Evolutionary conservation across 2,888 invertebrate genomes (phyloP).

Genomic region (Troides oblongomaculatus): DNA sequence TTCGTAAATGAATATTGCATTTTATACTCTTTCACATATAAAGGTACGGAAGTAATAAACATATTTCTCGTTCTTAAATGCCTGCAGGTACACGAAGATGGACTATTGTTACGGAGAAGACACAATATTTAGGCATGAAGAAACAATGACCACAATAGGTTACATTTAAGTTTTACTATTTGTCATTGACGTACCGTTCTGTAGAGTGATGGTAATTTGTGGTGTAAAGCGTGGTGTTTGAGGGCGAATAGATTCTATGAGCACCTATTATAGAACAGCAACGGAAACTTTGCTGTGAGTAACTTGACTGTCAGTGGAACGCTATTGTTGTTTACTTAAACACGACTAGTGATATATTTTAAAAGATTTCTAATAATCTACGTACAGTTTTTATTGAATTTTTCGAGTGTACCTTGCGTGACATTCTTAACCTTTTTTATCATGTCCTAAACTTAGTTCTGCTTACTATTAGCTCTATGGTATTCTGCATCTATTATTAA

Average conservation of each 20-base stretch:
- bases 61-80: slow-evolving; percentile 31
- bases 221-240: slow-evolving; percentile 42
- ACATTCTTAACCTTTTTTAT: too few relatives aligned
- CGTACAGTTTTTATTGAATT: neutral
- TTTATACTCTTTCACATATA: slow-evolving; percentile 15
- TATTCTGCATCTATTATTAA: too few relatives aligned
- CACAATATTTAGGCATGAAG: slow-evolving; percentile 42
- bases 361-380: neutral
- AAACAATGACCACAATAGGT: slow-evolving; percentile 50
- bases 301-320: slow-evolving; percentile 45
- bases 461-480: too few relatives aligned
- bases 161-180: slow-evolving; percentile 58
- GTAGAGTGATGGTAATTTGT: slow-evolving; percentile 51
- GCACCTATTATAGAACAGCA: slow-evolving; percentile 36
- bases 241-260: slow-evolving; percentile 30
- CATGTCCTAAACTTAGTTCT: too few relatives aligned
- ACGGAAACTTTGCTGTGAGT: slow-evolving; percentile 32
- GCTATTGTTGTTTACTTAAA: slow-evolving; percentile 39
- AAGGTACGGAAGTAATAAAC: slow-evolving; percentile 26
- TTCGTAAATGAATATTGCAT: slow-evolving; percentile 15
- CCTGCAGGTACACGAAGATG: slow-evolving; percentile 36
- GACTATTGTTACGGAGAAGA: slow-evolving; percentile 51
- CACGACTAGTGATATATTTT: neutral
- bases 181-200: slow-evolving; percentile 43
- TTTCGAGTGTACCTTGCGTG: too few relatives aligned